These are phyloP conservation scores for Synanthedon myopaeformis DNA, from an alignment of 2,888 invertebrate genomes.

Conservation along the genomic window DNA sequence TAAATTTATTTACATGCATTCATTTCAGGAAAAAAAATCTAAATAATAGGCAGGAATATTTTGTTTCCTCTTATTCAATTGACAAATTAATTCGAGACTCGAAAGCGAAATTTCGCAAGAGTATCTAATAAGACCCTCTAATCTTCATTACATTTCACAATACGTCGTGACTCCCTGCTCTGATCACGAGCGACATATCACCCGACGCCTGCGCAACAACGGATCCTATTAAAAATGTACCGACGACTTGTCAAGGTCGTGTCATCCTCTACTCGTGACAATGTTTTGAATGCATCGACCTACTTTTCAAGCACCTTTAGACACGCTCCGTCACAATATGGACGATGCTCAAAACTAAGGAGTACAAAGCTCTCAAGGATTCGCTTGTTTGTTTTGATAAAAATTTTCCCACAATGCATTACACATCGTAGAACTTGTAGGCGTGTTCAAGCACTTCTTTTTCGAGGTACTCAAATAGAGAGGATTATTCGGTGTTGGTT, in stretches of 20 bases:
- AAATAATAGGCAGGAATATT: too few relatives aligned
- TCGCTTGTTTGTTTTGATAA: constrained; percentile 1
- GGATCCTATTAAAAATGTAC: constrained; percentile 26
- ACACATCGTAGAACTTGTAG: not conserved
- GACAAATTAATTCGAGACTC: too few relatives aligned
- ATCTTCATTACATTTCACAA: constrained; percentile 25
- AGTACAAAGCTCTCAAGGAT: not conserved
- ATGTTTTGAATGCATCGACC: constrained; percentile 6
- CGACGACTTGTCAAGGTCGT: constrained; percentile 14
- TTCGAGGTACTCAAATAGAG: too few relatives aligned
- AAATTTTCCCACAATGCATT: not conserved
- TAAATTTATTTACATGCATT: too few relatives aligned
- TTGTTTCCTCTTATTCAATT: too few relatives aligned
- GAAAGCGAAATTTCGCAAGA: too few relatives aligned
- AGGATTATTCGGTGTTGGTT: too few relatives aligned
- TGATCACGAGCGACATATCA: constrained; percentile 35
- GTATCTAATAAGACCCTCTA: not conserved
- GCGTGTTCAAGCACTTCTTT: not conserved
- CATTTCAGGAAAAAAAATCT: too few relatives aligned
- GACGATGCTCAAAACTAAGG: not conserved
- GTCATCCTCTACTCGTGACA: constrained; percentile 7
- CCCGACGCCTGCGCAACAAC: constrained; percentile 15
- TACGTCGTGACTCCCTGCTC: constrained; percentile 36
- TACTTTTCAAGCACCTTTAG: constrained; percentile 3
- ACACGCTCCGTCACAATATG: not conserved